Conservation (phyloP, 2,113 vertebrate species). For the Nibea coibor region DNA sequence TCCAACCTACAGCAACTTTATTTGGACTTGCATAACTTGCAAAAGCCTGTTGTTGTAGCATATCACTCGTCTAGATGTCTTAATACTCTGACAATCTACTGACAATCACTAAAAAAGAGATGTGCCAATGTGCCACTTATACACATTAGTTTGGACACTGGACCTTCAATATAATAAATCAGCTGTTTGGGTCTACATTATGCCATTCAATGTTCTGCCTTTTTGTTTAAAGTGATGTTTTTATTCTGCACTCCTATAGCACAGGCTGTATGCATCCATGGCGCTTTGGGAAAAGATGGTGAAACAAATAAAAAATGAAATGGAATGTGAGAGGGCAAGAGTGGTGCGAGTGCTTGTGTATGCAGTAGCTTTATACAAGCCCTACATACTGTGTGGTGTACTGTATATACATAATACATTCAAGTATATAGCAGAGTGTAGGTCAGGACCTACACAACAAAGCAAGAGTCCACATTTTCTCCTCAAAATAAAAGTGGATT, state of each 20-base stretch:
- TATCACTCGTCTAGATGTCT: not conserved
- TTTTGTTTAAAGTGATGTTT: not conserved
- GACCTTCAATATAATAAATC: not conserved
- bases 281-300: not conserved
- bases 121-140: too few relatives aligned
- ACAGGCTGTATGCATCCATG: not conserved
- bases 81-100: not conserved
- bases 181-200: not conserved
- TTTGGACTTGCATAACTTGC: not conserved
- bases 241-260: not conserved
- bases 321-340: not conserved
- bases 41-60: not conserved
- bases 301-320: not conserved
- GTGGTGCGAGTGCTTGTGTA: not conserved
- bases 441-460: too few relatives aligned
- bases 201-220: not conserved
- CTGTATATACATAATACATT: not conserved
- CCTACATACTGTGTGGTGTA: not conserved
- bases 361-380: not conserved
- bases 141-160: not conserved
- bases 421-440: not conserved
- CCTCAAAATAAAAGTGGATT: not conserved
- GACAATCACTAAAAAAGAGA: not conserved
- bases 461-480: not conserved
- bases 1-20: not conserved